Evolutionary conservation across 2,888 invertebrate genomes (phyloP).

Genomic region (Drosophila yooni): DNA sequence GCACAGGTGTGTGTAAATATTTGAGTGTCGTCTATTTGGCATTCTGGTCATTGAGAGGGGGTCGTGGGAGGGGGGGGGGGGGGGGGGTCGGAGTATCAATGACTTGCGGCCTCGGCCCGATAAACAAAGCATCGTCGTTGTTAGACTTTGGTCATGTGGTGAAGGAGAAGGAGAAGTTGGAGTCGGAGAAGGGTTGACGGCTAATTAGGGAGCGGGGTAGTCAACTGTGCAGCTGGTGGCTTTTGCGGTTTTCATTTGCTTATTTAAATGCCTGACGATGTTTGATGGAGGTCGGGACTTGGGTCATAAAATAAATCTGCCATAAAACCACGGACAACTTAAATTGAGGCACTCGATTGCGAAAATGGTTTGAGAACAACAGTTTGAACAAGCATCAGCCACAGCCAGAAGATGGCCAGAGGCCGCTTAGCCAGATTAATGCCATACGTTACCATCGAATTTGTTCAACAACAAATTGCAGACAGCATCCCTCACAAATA

Average conservation of each 20-base stretch:
- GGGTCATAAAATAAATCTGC: conserved; percentile 25
- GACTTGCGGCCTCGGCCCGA: conserved; percentile 40
- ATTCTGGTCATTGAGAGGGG: conserved; percentile 37
- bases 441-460: conserved; percentile 15
- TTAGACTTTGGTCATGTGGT: background rate
- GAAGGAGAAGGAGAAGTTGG: background rate
- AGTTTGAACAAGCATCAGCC: conserved; percentile 5
- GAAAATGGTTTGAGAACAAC: conserved; percentile 12
- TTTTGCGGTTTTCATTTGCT: conserved; percentile 40
- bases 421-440: conserved; percentile 21
- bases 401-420: conserved; percentile 15
- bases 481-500: conserved; percentile 3
- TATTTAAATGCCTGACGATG: conserved; percentile 17
- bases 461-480: conserved; percentile 31
- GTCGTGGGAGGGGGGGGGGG: no score
- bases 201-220: conserved; percentile 29
- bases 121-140: conserved; percentile 18
- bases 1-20: conserved; percentile 54
- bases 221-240: conserved; percentile 31
- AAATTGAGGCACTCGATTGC: conserved; percentile 35
- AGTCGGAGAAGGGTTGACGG: background rate
- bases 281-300: conserved; percentile 2
- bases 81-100: conserved; percentile 30
- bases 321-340: conserved; percentile 44
- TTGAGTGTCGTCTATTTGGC: conserved; percentile 51